A percentile compares a stretch with the other conserved stretches of the same genome.
Conservation (phyloP, 2,797 vertebrate genomes). For the Urocyon cinereoargenteus region DNA sequence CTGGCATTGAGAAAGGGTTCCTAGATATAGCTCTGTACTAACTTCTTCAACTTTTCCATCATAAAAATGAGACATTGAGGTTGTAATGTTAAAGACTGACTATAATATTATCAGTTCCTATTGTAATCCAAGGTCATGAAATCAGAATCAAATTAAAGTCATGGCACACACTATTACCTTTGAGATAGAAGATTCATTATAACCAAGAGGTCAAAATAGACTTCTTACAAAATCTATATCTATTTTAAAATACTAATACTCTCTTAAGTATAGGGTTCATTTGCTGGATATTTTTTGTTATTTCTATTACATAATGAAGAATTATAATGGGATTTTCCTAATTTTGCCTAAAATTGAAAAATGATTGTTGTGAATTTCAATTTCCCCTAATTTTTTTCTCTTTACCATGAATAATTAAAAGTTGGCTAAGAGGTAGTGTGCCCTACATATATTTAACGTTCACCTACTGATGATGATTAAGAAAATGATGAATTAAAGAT, state of each 20-base stretch:
- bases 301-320: background rate
- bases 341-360: constrained; percentile 40
- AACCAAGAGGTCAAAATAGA: background rate
- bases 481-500: background rate
- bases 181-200: constrained; percentile 36
- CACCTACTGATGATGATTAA: background rate
- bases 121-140: constrained; percentile 12
- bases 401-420: constrained; percentile 27
- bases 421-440: background rate
- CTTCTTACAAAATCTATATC: background rate
- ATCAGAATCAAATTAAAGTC: constrained; percentile 23
- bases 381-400: background rate
- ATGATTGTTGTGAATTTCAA: background rate
- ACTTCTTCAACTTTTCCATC: constrained; percentile 19
- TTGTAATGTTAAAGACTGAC: background rate
- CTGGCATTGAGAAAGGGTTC: background rate
- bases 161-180: background rate
- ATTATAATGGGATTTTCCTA: background rate
- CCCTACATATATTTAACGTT: background rate
- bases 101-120: background rate
- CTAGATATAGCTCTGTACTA: background rate
- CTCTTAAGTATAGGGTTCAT: background rate
- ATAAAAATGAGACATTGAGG: constrained; percentile 41
- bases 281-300: background rate
- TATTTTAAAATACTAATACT: background rate